These are phyloP conservation scores for Porphyrio hochstetteri DNA, from an alignment of 2,113 vertebrate genomes.

Conservation along the genomic window DNA sequence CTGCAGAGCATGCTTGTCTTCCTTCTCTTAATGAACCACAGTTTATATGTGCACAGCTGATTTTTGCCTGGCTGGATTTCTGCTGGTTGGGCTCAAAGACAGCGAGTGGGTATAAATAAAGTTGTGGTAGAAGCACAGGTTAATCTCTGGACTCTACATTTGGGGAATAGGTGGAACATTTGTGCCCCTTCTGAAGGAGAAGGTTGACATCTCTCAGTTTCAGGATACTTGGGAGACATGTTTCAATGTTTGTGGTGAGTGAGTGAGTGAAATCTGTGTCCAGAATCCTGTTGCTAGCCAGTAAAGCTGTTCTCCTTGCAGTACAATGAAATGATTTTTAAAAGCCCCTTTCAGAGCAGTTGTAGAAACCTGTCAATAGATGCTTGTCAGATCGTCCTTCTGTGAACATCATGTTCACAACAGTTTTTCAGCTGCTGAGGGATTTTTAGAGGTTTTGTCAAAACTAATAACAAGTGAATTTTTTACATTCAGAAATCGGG, in stretches of 20 bases:
- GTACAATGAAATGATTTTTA: background rate
- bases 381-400: background rate
- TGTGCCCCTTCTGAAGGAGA: background rate
- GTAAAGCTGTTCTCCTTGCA: background rate
- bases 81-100: constrained; percentile 4
- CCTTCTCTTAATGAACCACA: background rate
- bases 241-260: background rate
- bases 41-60: background rate
- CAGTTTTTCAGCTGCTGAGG: background rate
- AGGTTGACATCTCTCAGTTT: background rate
- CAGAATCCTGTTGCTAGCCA: background rate
- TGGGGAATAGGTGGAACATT: background rate
- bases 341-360: background rate
- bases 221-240: background rate
- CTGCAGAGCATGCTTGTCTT: constrained; percentile 1
- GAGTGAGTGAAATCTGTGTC: background rate
- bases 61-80: constrained; percentile 35
- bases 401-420: background rate
- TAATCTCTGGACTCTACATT: background rate
- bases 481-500: background rate
- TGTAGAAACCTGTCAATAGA: constrained; percentile 2
- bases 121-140: background rate
- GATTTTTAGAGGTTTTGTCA: background rate
- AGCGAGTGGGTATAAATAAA: background rate
- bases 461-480: background rate